These are phyloP conservation scores for Rhabdomys pumilio DNA, from an alignment of 2,797 vertebrate genomes.

Conservation along the genomic window DNA sequence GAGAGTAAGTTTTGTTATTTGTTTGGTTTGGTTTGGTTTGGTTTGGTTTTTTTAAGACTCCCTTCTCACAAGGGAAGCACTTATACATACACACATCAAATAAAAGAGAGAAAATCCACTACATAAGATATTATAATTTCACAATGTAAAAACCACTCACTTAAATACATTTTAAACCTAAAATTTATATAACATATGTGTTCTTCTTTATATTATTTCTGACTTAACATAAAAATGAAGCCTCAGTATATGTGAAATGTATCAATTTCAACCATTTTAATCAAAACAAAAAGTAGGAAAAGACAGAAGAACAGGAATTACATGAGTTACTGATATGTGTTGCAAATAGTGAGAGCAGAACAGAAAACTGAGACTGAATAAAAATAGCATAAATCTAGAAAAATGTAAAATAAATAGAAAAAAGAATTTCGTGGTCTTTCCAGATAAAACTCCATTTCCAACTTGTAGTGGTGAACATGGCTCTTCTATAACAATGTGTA, in stretches of 20 bases:
- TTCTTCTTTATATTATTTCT: conserved; percentile 32
- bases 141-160: background rate
- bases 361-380: background rate
- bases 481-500: background rate
- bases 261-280: background rate
- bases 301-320: background rate
- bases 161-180: conserved; percentile 4
- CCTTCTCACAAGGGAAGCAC: too few species aligned
- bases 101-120: background rate
- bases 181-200: background rate
- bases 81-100: background rate
- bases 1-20: conserved; percentile 4
- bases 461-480: background rate
- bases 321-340: background rate
- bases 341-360: background rate
- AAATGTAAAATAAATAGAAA: background rate
- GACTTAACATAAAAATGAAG: conserved; percentile 22
- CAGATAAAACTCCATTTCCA: background rate
- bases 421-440: background rate
- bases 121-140: background rate
- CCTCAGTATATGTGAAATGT: background rate
- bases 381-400: background rate
- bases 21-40: too few species aligned
- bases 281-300: background rate
- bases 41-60: background rate